A percentile compares a stretch with the other conserved stretches of the same genome.
Conservation (phyloP, 2,797 vertebrate genomes). For the Cirrhinus molitorella region DNA sequence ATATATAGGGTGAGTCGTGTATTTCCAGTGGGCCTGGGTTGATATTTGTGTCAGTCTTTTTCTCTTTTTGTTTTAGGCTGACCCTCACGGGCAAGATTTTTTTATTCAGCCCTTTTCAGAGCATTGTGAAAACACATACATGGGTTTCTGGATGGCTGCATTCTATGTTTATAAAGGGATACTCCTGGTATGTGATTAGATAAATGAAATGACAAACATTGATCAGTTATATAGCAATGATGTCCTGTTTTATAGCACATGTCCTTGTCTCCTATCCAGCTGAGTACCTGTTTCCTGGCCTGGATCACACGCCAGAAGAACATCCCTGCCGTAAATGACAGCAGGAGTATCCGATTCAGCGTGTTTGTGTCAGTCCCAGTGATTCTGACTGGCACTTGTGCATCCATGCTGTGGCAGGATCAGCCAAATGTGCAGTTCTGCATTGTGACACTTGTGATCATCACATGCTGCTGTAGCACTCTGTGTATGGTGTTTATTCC, state of each 20-base stretch:
- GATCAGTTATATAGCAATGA: neutral
- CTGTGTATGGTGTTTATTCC: conserved; percentile 87
- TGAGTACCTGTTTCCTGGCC: conserved; percentile 88
- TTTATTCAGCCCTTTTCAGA: conserved; percentile 81
- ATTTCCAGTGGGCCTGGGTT: too few relatives aligned
- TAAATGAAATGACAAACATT: neutral
- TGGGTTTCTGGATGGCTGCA: conserved; percentile 88
- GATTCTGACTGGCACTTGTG: conserved; percentile 83
- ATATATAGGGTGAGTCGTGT: too few relatives aligned
- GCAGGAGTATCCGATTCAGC: conserved; percentile 81
- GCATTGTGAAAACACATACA: conserved; percentile 86
- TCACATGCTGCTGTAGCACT: conserved; percentile 86
- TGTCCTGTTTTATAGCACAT: neutral
- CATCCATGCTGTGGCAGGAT: conserved; percentile 85
- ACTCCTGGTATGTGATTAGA: conserved; percentile 84
- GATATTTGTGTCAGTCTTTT: neutral
- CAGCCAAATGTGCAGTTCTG: conserved; percentile 90
- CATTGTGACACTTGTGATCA: conserved; percentile 84
- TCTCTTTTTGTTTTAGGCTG: conserved; percentile 72
- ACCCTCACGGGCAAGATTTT: conserved; percentile 81
- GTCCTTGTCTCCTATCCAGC: conserved; percentile 71
- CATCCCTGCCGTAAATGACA: conserved; percentile 76
- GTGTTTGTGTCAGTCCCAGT: conserved; percentile 84
- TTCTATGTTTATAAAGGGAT: conserved; percentile 88
- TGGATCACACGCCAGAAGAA: conserved; percentile 85